These are phyloP conservation scores for Triplophysa siluroides DNA, from an alignment of 2,113 vertebrate genomes.

Conservation along the genomic window DNA sequence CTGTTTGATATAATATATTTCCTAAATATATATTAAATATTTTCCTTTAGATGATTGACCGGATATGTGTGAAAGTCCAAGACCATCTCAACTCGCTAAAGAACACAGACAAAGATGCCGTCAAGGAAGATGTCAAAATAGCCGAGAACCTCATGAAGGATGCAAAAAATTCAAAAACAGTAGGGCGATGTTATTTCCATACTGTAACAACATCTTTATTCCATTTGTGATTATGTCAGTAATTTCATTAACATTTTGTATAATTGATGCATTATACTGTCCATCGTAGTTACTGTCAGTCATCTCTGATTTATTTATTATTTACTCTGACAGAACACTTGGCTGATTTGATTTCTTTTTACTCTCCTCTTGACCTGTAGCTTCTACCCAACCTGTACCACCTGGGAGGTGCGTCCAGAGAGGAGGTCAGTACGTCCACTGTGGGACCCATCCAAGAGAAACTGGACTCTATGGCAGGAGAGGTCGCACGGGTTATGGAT, in stretches of 20 bases:
- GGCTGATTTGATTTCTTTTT: neutral
- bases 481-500: conserved; percentile 92
- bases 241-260: too few relatives aligned
- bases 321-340: too few relatives aligned
- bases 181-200: conserved; percentile 54
- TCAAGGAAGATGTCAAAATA: conserved; percentile 88
- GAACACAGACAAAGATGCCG: conserved; percentile 80
- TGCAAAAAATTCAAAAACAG: conserved; percentile 96
- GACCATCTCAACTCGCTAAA: conserved; percentile 95
- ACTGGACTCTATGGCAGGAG: conserved; percentile 94
- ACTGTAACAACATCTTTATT: neutral
- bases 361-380: conserved; percentile 64
- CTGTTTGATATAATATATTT: too few relatives aligned
- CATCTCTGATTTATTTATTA: too few relatives aligned
- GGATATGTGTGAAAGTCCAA: conserved; percentile 97
- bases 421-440: conserved; percentile 77
- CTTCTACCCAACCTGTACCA: conserved; percentile 94
- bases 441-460: conserved; percentile 91
- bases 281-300: too few relatives aligned
- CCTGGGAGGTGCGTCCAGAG: conserved; percentile 82
- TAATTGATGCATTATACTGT: too few relatives aligned
- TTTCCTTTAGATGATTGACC: conserved; percentile 87
- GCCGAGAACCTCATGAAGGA: conserved; percentile 93
- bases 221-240: too few relatives aligned
- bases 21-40: neutral